Evolutionary conservation across 2,888 invertebrate species (phyloP).

Genomic region (Caradrina kadenii): DNA sequence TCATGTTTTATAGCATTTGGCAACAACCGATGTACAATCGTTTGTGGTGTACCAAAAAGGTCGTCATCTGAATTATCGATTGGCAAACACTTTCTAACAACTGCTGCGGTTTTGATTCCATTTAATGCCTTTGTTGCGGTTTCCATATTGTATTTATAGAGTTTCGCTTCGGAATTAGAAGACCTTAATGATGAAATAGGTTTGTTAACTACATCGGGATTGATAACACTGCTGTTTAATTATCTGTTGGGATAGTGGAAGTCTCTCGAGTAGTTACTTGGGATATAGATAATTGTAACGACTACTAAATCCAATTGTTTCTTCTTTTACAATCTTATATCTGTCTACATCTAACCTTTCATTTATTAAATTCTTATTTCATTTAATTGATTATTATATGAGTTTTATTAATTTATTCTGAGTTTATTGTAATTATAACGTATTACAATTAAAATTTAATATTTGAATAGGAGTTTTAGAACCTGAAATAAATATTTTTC

Average conservation of each 20-base stretch:
- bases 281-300: background rate
- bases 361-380: too few species aligned
- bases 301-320: background rate
- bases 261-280: background rate
- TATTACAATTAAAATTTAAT: too few species aligned
- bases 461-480: too few species aligned
- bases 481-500: too few species aligned
- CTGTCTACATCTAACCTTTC: too few species aligned
- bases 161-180: slow-evolving; percentile 30
- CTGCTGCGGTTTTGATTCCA: slow-evolving; percentile 47
- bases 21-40: slow-evolving; percentile 47
- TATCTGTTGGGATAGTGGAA: slow-evolving; percentile 9
- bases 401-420: too few species aligned
- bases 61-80: slow-evolving; percentile 45
- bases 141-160: slow-evolving; percentile 47
- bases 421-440: too few species aligned
- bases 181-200: slow-evolving; percentile 12
- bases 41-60: slow-evolving; percentile 49
- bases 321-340: background rate
- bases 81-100: slow-evolving; percentile 57
- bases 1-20: slow-evolving; percentile 59
- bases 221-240: background rate
- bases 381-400: too few species aligned
- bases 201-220: background rate
- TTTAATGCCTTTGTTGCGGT: slow-evolving; percentile 52